Evolutionary conservation across 2,113 vertebrate genomes (phyloP).

Genomic region (Pandion haliaetus): DNA sequence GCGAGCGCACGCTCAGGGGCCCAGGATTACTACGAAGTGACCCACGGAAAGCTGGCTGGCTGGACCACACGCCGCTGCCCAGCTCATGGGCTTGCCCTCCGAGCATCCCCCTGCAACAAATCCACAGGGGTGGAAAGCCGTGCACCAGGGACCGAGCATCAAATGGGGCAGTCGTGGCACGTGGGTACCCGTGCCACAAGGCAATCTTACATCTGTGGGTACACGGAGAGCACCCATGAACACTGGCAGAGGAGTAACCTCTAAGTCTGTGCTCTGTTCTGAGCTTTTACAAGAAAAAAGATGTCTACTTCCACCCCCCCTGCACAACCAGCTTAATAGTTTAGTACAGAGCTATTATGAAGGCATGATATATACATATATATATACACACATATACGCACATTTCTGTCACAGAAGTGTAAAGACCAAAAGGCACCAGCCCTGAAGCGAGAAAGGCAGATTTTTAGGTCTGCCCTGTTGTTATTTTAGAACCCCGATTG

Average conservation of each 20-base stretch:
- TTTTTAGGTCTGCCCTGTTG: neutral
- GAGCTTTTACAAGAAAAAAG: neutral
- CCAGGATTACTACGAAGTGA: neutral
- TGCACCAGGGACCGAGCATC: too few species aligned
- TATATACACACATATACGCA: fast-evolving
- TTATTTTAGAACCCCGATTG: neutral
- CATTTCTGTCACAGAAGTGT: neutral
- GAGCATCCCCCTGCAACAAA: neutral
- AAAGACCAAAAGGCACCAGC: neutral
- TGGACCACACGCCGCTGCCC: neutral
- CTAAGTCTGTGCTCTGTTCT: neutral
- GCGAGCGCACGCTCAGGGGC: neutral
- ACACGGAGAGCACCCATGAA: neutral
- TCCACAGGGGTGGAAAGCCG: neutral
- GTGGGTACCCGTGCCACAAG: fast-evolving
- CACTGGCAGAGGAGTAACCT: neutral
- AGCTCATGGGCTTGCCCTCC: neutral
- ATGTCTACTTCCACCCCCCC: neutral
- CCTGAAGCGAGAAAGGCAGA: neutral
- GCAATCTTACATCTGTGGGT: neutral
- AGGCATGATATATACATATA: neutral
- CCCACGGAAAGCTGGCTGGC: fast-evolving
- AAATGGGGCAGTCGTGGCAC: fast-evolving
- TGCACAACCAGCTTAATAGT: neutral
- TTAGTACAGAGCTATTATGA: neutral